Percentiles rank a stretch among this genome's conserved stretches.
phyloP scores from a whole-genome alignment of 1,140 invertebrate species.

The Linepithema humile region DNA sequence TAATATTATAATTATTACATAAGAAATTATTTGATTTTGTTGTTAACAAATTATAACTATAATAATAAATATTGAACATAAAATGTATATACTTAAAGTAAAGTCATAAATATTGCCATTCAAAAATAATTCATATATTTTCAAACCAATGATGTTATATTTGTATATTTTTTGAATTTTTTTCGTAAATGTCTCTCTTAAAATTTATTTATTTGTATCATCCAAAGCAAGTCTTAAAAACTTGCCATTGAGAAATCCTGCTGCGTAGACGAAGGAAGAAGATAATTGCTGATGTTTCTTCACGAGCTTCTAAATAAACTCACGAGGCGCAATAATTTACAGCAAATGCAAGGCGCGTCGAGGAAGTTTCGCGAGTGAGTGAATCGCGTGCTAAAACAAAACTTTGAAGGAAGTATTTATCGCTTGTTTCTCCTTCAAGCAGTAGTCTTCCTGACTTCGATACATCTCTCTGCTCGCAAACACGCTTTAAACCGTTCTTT shows the following conservation, averaged over 20 bases:
- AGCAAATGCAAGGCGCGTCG: neutral
- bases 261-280: neutral
- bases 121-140: neutral
- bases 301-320: conserved; percentile 25
- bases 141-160: neutral
- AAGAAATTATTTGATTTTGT: neutral
- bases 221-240: neutral
- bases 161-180: neutral
- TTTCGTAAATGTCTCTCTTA: neutral
- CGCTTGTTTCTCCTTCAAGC: conserved; percentile 34
- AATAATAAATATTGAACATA: neutral
- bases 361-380: conserved; percentile 39
- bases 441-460: conserved; percentile 12
- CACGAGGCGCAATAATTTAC: conserved; percentile 19
- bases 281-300: conserved; percentile 14
- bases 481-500: conserved; percentile 22
- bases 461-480: conserved; percentile 12
- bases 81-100: neutral
- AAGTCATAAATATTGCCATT: neutral
- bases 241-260: neutral
- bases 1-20: neutral
- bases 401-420: conserved; percentile 51
- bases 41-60: neutral
- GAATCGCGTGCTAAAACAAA: conserved; percentile 35
- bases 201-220: conserved; percentile 6